phyloP scores from a whole-genome alignment of 2,113 vertebrate species.

The Hemicordylus capensis region DNA sequence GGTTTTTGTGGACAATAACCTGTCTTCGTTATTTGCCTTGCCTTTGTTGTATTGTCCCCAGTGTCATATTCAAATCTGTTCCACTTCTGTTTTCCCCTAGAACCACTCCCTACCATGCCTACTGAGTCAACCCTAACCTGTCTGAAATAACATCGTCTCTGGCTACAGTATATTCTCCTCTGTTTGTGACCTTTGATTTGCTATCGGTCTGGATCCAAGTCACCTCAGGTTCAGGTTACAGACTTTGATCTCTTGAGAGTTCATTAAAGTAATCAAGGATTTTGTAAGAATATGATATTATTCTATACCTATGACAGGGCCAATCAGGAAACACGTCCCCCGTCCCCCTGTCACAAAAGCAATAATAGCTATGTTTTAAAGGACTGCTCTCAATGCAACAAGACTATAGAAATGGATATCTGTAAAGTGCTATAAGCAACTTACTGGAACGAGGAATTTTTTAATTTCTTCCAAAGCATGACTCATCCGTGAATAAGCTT shows the following conservation, averaged over 20 bases:
- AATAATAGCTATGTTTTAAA: slow-evolving; percentile 5
- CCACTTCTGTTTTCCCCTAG: background rate
- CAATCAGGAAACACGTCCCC: too few relatives aligned
- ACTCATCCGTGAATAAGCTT: slow-evolving; percentile 99
- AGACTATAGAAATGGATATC: slow-evolving; percentile 3
- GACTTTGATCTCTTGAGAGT: background rate
- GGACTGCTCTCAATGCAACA: slow-evolving; percentile 24
- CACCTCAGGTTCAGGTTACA: background rate
- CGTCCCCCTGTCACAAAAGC: too few relatives aligned
- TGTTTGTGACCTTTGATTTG: too few relatives aligned
- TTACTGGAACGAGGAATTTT: slow-evolving; percentile 98
- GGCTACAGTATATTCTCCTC: background rate
- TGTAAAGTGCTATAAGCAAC: slow-evolving; percentile 69
- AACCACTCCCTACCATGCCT: background rate
- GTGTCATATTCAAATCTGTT: background rate
- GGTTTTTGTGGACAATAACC: background rate
- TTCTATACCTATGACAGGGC: background rate
- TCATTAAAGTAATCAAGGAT: slow-evolving; percentile 3
- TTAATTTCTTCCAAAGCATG: slow-evolving; percentile 99
- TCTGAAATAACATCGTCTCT: background rate
- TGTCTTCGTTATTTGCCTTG: background rate
- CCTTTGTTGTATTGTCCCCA: background rate
- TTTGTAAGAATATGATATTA: background rate
- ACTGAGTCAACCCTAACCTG: background rate
- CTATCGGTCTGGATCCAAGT: background rate